Evolutionary conservation across 2,113 vertebrate species (phyloP), one percentile per base, ranked within the genome.

Genomic region (Peromyscus maniculatus): DNA sequence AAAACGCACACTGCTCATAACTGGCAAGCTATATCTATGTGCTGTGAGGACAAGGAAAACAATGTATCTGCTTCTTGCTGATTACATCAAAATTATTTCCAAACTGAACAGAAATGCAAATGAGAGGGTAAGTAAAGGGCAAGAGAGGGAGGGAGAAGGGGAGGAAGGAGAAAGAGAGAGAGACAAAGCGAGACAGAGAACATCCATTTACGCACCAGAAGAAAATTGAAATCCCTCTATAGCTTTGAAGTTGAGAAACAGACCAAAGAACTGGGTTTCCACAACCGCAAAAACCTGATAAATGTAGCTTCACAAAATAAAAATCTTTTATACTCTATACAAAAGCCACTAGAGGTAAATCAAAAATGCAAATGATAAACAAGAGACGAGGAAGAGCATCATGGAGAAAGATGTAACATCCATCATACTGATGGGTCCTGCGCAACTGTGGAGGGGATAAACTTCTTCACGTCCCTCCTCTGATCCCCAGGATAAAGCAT

Each of bases 101-200:
- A 88, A 91, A 84, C 17, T 91, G 11, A 91, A 67, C 31, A 72
- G 21, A 91, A 36, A 79, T 24, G n/a, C 72, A 83, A 91, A 75
- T 13, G 16, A 74, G 52, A 67, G 87, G 22, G 21, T n/a, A 55
- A 55, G 67, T 33, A 55, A n/a, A 55, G 86, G 67, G 8, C 17
- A 10, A 13, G 4, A 13, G 31, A 46, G 69, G 22, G 3, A 78
- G 24, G 90, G 24, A 59, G 3, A 39, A n/a, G 55, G 26, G 72
- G 2, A n/a, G 15, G 19, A 49, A 7, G 6, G 8, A 67, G 21
- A 80, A 28, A 80, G 24, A 49, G 71, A 93, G 49, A 64, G n/a
- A 0, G 26, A 36, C 8, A 52, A 43, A 88, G 9, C 57, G 4
- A 62, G 21, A 24, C 19, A 67, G 59, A 31, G 39, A 33, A 13